phyloP scores from a whole-genome alignment of 2,888 invertebrate species.

The Volucella inanis region DNA sequence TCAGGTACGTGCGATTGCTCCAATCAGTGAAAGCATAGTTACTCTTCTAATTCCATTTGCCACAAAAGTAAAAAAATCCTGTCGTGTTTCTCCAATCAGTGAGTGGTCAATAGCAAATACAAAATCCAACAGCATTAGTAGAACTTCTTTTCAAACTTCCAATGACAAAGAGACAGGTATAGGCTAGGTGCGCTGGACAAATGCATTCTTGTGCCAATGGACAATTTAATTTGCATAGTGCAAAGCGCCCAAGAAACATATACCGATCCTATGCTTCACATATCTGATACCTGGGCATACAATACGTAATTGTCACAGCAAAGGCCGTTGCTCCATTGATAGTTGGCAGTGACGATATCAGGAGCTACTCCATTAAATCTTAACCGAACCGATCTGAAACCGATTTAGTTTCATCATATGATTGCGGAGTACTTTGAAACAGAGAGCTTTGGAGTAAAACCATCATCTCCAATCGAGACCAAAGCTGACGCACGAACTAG shows the following conservation, averaged over 20 bases:
- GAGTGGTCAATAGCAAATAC: constrained; percentile 7
- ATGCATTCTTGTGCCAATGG: constrained; percentile 7
- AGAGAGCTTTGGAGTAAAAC: constrained; percentile 32
- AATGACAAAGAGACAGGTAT: constrained; percentile 25
- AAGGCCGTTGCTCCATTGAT: constrained; percentile 5
- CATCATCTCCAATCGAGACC: constrained; percentile 2
- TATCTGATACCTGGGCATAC: constrained; percentile 32
- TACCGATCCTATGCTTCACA: neutral
- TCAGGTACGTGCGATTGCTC: no score
- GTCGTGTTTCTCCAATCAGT: neutral
- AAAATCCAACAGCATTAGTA: constrained; percentile 50
- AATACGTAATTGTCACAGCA: neutral
- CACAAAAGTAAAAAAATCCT: no score
- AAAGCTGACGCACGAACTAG: constrained; percentile 17
- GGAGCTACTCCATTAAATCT: neutral
- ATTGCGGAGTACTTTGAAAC: constrained; percentile 32
- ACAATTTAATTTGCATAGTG: neutral
- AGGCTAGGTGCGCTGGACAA: constrained; percentile 12
- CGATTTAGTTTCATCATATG: neutral
- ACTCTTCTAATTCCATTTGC: no score
- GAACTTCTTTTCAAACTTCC: constrained; percentile 46
- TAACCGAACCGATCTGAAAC: neutral
- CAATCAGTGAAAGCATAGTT: no score
- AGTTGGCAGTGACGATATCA: constrained; percentile 8
- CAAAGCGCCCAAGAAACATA: no score